These are phyloP conservation scores for Punctoribates punctum DNA, from an alignment of 2,888 invertebrate genomes.

Conservation along the genomic window DNA sequence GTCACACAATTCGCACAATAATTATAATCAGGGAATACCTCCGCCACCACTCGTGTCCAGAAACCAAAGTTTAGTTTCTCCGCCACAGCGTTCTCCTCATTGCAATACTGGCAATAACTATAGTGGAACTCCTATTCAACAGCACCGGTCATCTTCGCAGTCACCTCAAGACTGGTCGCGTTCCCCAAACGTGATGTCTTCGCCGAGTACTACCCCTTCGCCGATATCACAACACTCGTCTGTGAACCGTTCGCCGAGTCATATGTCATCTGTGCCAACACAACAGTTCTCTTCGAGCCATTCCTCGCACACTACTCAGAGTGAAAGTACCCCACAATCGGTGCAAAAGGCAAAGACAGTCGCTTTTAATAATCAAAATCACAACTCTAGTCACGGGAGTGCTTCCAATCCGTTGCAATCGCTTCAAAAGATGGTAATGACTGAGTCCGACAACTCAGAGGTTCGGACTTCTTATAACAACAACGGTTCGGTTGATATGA, in stretches of 20 bases:
- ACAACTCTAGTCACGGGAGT: conserved; percentile 25
- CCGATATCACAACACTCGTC: conserved; percentile 43
- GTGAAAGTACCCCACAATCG: background rate
- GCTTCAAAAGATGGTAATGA: conserved; percentile 50
- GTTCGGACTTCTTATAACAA: conserved; percentile 46
- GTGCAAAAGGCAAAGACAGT: background rate
- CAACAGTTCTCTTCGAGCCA: conserved; percentile 42
- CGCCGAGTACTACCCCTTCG: conserved; percentile 48
- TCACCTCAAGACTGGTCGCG: conserved; percentile 47
- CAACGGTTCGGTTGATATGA: conserved; percentile 43
- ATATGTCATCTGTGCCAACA: conserved; percentile 40
- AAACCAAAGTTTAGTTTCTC: conserved; percentile 37
- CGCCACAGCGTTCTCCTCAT: conserved; percentile 37
- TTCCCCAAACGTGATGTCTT: conserved; percentile 46
- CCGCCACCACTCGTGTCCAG: conserved; percentile 45
- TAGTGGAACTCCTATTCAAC: background rate
- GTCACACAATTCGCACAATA: conserved; percentile 23
- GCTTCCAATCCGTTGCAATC: conserved; percentile 49
- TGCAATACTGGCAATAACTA: conserved; percentile 13
- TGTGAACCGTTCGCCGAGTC: conserved; percentile 44
- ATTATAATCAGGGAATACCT: conserved; percentile 43
- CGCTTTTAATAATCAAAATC: background rate
- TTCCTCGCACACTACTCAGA: conserved; percentile 36
- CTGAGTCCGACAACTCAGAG: conserved; percentile 45
- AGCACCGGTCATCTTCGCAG: conserved; percentile 17